Base-by-base conservation (phyloP, 2,888 invertebrate species). In the Bugulina stolonifera region DNA sequence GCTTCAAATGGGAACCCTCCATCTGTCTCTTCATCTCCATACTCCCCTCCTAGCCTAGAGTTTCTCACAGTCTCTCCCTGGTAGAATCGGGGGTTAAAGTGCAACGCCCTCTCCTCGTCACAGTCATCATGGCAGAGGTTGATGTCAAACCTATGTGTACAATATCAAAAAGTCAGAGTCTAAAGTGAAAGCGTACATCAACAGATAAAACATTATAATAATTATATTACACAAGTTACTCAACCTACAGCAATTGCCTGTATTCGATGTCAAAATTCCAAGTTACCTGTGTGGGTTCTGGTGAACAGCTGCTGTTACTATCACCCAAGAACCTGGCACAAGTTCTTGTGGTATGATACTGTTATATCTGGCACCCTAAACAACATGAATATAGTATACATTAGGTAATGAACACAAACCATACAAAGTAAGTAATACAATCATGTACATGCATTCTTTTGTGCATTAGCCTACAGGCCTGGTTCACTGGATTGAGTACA, bases 21-120 rank as follows among this genome's bases (percentile, higher is more conserved):
- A 35, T 75, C 74, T 54, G 74, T 90, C 80, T 93, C 93, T 80
- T 93, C 93, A 0, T 83, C 80, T 0, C 90, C 91, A 93, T 93
- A 93, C 71, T 86, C 85, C 72, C 89, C 89, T 76, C 88, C 88
- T 22, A 88, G 82, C 72, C 88, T 87, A 1, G 89, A 88, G 82
- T 93, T 93, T 75, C 93, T 87, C 0, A 93, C 92, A 55, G 93
- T 89, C 80, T 91, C 91, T 74, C 89, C 88, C 80, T 91, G 89
- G 73, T 90, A 90, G 76, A 93, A 85, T 23, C 93, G 89, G 5
- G 92, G 91, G 85, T 93, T 93, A 79, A 93, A 89, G 82, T 93
- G 93, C 52, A 93, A 86, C 0, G 90, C 91, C 23, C 92, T 87
- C 78, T 90, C 90, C 3, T 82, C 75, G 29, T 77, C 78, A 22